Base-by-base conservation (phyloP, 2,888 invertebrate species). In the Agrotis segetum region DNA sequence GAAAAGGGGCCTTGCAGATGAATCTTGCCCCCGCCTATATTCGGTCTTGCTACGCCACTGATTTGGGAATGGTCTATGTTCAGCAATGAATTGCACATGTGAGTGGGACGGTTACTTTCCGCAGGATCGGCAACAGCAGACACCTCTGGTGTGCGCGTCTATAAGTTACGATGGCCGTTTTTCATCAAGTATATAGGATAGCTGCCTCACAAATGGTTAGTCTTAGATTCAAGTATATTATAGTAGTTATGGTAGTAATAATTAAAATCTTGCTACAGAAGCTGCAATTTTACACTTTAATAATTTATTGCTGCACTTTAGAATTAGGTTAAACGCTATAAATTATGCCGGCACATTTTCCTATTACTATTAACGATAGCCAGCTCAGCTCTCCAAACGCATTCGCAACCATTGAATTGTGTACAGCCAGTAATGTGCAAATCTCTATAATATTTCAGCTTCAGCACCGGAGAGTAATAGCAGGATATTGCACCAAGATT, bases 401-500 rank as follows among this genome's bases (percentile, higher is more conserved):
- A 81, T 65, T 67, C 19, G 58, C 61, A 56, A 53, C 71, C 61
- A 67, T 78, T 73, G 71, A 75, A 83, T 84, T 75, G 67, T 73
- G 14, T 60, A 56, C 59, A 70, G 59, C 63, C 46, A 21, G 65
- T 83, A 75, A 77, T 84, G 74, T 77, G 73, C 69, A 76, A 71
- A 83, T 84, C 82, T 82, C 67, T 73, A 71, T 75, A 83, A 82
- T 83, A 83, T 74, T 80, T 84, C 66, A 84, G 74, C 55, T 79
- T 80, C 72, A 82, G 63, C 61, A 71, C 62, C 58, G 49, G 65
- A 82, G 85, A 83, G 64, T 83, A 85, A 83, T 83, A 67, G 85
- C 70, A 75, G 85, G 85, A 85, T 85, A 82, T 82, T 64, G 83
- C 71, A 75, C 34, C 59, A 80, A 83, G 83, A 83, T 85, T 83